Evolutionary conservation across 1,140 invertebrate genomes (phyloP).

Genomic region (Psix sp.): DNA sequence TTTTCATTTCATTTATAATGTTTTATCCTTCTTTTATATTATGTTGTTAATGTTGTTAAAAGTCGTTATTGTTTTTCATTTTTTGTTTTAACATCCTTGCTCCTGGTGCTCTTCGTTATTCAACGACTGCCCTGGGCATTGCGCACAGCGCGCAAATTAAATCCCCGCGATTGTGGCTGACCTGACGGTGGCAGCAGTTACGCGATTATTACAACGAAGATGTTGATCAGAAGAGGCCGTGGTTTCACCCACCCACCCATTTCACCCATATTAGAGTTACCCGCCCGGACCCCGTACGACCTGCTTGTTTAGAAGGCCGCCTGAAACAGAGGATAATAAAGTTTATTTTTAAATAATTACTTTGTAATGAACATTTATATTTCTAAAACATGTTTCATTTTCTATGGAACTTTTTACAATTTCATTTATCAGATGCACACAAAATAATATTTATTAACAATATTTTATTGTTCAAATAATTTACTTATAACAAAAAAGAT

Average conservation of each 20-base stretch:
- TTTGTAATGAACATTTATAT: slow-evolving; percentile 1
- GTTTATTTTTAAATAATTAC: slow-evolving; percentile 17
- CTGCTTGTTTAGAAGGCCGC: slow-evolving; percentile 73
- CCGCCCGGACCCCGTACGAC: slow-evolving; percentile 76
- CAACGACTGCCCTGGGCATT: slow-evolving; percentile 57
- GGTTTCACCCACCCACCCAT: slow-evolving; percentile 79
- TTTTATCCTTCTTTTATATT: slow-evolving; percentile 17
- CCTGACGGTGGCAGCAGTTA: slow-evolving; percentile 68
- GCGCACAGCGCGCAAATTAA: slow-evolving; percentile 41
- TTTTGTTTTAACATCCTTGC: slow-evolving; percentile 57
- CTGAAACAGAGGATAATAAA: slow-evolving; percentile 65
- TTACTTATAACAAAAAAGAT: too few species aligned
- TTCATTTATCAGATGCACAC: too few species aligned
- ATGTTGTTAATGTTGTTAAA: slow-evolving; percentile 36
- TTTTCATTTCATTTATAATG: slow-evolving; percentile 16
- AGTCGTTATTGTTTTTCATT: slow-evolving; percentile 29
- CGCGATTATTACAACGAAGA: slow-evolving; percentile 73
- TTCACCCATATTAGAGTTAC: slow-evolving; percentile 74
- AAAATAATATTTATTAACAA: too few species aligned
- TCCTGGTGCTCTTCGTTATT: slow-evolving; percentile 59
- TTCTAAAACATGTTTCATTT: too few species aligned
- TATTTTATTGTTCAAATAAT: too few species aligned
- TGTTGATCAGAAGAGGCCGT: slow-evolving; percentile 77
- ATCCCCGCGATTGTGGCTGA: slow-evolving; percentile 58
- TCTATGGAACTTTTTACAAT: too few species aligned